Base-by-base conservation (phyloP, 2,113 vertebrate genomes). In the Polypterus bichir region DNA sequence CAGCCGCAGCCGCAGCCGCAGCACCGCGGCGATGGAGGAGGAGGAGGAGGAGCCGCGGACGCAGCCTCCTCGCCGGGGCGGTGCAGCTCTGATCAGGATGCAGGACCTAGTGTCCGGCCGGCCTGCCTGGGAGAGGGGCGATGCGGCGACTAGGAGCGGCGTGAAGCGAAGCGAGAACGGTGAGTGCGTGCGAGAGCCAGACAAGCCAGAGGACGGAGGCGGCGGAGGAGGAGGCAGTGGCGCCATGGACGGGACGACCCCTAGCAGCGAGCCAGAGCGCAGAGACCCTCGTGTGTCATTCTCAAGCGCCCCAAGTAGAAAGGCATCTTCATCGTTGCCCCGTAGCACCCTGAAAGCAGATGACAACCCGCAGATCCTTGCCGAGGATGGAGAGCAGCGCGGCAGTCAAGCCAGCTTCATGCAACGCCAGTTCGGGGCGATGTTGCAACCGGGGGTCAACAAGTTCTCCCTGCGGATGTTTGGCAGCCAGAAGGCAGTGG, bases 381-480 rank as follows among this genome's bases (percentile, higher is more conserved):
- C 82, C 52, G 88, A 88, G 11, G 85, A 85, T 11, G 86, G 71
- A n/a, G 91, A 91, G 63, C 68, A 73, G 60, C 73, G 78, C 52
- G 90, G 87, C 64, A 86, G 85, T 65, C 92, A 91, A 78, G 89
- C 90, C 63, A 82, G 79, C 11, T 97, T 94, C 85, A 87, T 98
- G 93, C 94, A 98, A 82, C 83, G 92, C 65, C 94, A 97, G 83
- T 90, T 98, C 65, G 89, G 92, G 64, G 82, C 93, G 64, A 91
- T 98, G 88, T 88, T 98, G 44, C 93, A 97, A 81, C 94, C 94
- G 2, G 94, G 94, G 70, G 93, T 97, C 68, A 97, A 96, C 82
- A 97, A 97, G 77, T 97, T 97, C 87, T 97, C 94, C 68, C 85
- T 98, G 88, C 94, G 94, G 76, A 97, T 98, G 94, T 98, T 98